phyloP scores from a whole-genome alignment of 2,888 invertebrate species.

The Trichopoda pennipes region DNA sequence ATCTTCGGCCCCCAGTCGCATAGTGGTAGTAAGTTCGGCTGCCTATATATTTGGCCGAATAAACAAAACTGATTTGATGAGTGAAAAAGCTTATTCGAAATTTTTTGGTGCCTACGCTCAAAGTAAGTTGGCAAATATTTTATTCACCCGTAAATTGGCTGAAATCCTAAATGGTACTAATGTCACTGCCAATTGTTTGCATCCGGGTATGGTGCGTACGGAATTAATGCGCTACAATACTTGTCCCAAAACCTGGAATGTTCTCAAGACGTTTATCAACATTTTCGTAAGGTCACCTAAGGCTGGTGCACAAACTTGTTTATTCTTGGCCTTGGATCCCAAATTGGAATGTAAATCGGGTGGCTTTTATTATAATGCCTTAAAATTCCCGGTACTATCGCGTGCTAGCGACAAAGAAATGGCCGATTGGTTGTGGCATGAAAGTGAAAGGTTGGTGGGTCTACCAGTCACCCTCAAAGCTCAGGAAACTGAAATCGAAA shows the following conservation, averaged over 20 bases:
- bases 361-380: slow-evolving; percentile 84
- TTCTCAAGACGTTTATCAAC: slow-evolving; percentile 71
- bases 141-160: slow-evolving; percentile 87
- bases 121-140: slow-evolving; percentile 90
- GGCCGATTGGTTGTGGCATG: slow-evolving; percentile 85
- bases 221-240: slow-evolving; percentile 84
- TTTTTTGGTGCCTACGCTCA: slow-evolving; percentile 85
- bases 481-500: slow-evolving; percentile 37
- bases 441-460: slow-evolving; percentile 78
- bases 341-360: slow-evolving; percentile 75
- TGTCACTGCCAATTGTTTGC: slow-evolving; percentile 86
- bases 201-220: slow-evolving; percentile 89
- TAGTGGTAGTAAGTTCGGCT: slow-evolving; percentile 87
- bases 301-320: slow-evolving; percentile 79
- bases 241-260: slow-evolving; percentile 71
- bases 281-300: slow-evolving; percentile 77
- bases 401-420: slow-evolving; percentile 82
- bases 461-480: slow-evolving; percentile 69
- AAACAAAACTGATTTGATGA: slow-evolving; percentile 87
- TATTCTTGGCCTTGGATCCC: slow-evolving; percentile 79
- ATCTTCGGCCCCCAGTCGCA: slow-evolving; percentile 86
- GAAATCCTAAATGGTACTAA: slow-evolving; percentile 84
- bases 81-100: slow-evolving; percentile 85
- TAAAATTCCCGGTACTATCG: slow-evolving; percentile 81
- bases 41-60: slow-evolving; percentile 86